These are phyloP conservation scores for Onthophagus sagittarius DNA, from an alignment of 2,888 invertebrate species.

Conservation along the genomic window DNA sequence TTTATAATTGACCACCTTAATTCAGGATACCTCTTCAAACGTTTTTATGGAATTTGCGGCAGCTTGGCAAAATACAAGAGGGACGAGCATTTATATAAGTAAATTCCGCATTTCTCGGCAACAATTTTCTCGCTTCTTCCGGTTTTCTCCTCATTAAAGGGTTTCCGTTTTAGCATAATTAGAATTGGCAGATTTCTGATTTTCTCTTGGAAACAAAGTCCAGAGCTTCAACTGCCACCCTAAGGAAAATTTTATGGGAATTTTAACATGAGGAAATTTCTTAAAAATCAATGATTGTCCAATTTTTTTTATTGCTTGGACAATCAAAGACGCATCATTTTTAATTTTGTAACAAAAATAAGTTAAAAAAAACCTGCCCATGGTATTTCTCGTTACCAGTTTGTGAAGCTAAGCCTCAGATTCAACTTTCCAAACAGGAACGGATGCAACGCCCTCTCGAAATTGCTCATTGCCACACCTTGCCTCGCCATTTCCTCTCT, in stretches of 20 bases:
- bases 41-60: not conserved
- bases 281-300: slow-evolving; percentile 1
- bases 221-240: slow-evolving; percentile 12
- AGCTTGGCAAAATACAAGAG: not conserved
- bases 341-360: not conserved
- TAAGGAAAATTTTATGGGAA: slow-evolving; percentile 8
- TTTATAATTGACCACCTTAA: not conserved
- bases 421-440: not conserved
- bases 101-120: not conserved
- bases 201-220: not conserved
- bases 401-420: not conserved
- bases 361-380: not conserved
- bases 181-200: not conserved
- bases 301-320: not conserved
- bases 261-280: not conserved
- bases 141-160: not conserved
- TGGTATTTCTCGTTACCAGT: not conserved
- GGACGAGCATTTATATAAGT: not conserved
- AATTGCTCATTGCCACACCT: not conserved
- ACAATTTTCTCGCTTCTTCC: not conserved
- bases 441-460: not conserved
- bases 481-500: slow-evolving; percentile 8
- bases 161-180: not conserved
- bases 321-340: not conserved
- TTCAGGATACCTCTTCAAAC: not conserved